Evolutionary conservation across 2,113 vertebrate species (phyloP), one percentile per base, ranked within the genome.

Genomic region (Aleadryas rufinucha): DNA sequence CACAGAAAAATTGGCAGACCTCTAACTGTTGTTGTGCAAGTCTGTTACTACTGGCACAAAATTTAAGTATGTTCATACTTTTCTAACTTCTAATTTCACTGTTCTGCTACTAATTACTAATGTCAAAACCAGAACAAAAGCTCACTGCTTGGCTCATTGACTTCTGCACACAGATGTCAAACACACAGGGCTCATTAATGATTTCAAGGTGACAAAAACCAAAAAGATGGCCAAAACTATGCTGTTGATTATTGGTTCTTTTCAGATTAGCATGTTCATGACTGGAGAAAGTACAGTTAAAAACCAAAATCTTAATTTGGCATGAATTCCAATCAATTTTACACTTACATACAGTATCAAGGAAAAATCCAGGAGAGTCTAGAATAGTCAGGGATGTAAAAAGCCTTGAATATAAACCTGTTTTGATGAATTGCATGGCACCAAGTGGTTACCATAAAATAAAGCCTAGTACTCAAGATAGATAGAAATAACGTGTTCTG

Each of bases 31-130:
- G 74, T 68, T 76, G 86, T 27, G 79, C 9, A 71, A 78, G 33
- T 91, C 85, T 93, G 57, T 89, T 91, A 96, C 64, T 94, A 94
- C 9, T 94, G 39, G 37, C 90, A 90, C 28, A 93, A 94, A 95
- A 87, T 87, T 89, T 71, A 74, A 92, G 69, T 57, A 90, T 65
- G 53, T 56, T 90, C 86, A 91, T 95, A 94, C 57, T 96, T 80
- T 85, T 95, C 76, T 90, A 97, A 94, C 66, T 96, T 76, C 78
- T 95, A 95, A 94, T 95, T 97, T 97, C 76, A 95, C 20, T 87
- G 87, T 89, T 97, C 85, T 94, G 80, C 93, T 97, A 95, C 87
- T 97, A 98, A 97, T 97, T 95, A 97, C 57, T 91, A 93, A 91
- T 77, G 93, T 96, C 77, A 95, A 97, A 92, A 97, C 93, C 78